Evolutionary conservation across 2,113 vertebrate species (phyloP).

Genomic region (Paramormyrops kingsleyae): DNA sequence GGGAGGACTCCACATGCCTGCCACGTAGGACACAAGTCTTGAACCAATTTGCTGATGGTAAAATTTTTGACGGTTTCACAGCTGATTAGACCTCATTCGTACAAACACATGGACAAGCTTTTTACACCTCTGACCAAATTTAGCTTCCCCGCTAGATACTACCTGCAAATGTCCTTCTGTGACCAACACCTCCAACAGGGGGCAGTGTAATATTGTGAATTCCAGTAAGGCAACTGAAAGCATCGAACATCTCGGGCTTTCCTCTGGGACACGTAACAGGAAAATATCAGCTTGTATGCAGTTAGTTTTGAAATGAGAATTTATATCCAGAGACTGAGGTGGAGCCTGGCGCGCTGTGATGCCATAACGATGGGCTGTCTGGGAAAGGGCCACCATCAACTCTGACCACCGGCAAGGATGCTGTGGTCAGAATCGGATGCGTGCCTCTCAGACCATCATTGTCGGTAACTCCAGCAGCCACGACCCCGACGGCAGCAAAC

Average conservation of each 20-base stretch:
- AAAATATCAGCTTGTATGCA: not conserved
- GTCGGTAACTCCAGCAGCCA: not conserved
- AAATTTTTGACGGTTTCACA: slow-evolving; percentile 50
- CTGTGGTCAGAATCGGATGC: not conserved
- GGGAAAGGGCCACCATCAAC: not conserved
- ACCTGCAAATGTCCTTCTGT: slow-evolving; percentile 2
- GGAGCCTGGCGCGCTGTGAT: not conserved
- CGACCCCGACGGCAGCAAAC: not conserved
- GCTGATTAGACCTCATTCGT: slow-evolving; percentile 47
- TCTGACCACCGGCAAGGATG: not conserved
- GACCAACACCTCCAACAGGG: slow-evolving; percentile 32
- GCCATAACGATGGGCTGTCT: slow-evolving; percentile 5
- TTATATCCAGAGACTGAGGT: not conserved
- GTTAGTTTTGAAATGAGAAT: not conserved
- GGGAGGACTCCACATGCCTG: slow-evolving; percentile 50
- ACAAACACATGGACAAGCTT: slow-evolving; percentile 46
- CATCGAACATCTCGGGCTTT: not conserved
- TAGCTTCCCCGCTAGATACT: slow-evolving; percentile 19
- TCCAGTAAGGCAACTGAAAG: not conserved
- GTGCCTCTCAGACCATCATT: not conserved
- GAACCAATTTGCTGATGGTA: slow-evolving; percentile 39
- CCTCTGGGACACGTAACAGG: not conserved
- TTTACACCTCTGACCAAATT: slow-evolving; percentile 31
- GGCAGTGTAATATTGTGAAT: slow-evolving; percentile 31
- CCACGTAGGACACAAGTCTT: slow-evolving; percentile 41